Base-by-base conservation (phyloP, 2,113 vertebrate species). In the Ptyas mucosa region DNA sequence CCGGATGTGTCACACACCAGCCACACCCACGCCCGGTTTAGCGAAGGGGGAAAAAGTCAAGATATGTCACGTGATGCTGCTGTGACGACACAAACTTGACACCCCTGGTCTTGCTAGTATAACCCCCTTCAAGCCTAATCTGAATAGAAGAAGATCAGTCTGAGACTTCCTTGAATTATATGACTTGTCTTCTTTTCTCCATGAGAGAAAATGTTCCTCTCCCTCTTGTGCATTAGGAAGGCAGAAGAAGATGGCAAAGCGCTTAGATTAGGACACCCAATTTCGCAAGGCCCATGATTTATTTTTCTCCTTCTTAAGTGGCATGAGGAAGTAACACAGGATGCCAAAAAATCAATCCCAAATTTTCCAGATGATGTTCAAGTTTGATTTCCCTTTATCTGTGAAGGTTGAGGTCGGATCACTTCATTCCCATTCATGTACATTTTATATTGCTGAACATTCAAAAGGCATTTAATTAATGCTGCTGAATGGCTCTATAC, bases 381-480 rank as follows among this genome's bases (percentile, higher is more conserved):
- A 69, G 57, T 61, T 57, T 89, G 11, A 89, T 96, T 91, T 92
- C 61, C 8, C 24, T 88, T 90, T 89, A 23, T 55, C 1, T 61
- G 3, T 15, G 6, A 87, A 95, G 91, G 57, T 24, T 90, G 58
- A 87, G 0, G 34, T 34, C 21, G 91, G 86, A 64, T 54, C 21
- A 1, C 26, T 95, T 29, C 87, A 58, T 34, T 81, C 54, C 43
- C 52, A 61, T 85, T 85, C 15, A 94, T 90, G 26, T 88, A 23
- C 29, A 23, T 93, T 92, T 93, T 90, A 93, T 93, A 26, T 90
- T 75, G 34, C 46, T 89, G 92, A 91, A 89, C 58, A 95, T 51
- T 88, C 11, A 34, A 93, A 64, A 94, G 53, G 18, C 55, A 75
- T 91, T 91, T 90, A 92, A 93, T 90, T 75, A 92, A 52, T 14